Percentiles rank a stretch among this genome's conserved stretches.
phyloP scores from a whole-genome alignment of 92 coral and sea anemone species.

The Umimayanthus chanpuru region DNA sequence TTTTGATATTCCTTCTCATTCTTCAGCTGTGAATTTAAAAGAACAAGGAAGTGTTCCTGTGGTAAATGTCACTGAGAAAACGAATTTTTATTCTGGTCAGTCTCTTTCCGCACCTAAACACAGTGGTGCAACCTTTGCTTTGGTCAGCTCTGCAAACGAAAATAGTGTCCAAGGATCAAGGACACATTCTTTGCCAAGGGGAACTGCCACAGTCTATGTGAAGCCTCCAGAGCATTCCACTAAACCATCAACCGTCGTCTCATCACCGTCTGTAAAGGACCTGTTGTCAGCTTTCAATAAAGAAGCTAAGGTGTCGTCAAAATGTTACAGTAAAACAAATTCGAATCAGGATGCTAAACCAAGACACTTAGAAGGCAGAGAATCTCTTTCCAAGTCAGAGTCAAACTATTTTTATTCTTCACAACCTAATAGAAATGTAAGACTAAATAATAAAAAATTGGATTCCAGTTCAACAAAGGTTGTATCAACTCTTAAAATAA shows the following conservation, averaged over 20 bases:
- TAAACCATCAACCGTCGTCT: slow-evolving; percentile 29
- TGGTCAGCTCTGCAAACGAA: not conserved
- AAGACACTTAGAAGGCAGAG: not conserved
- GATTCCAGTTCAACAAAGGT: slow-evolving; percentile 20
- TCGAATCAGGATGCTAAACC: slow-evolving; percentile 13
- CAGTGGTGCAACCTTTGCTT: not conserved
- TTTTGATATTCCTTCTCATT: not conserved
- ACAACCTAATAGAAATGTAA: not conserved
- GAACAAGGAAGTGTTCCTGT: not conserved
- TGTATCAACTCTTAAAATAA: slow-evolving; percentile 34
- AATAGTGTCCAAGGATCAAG: not conserved
- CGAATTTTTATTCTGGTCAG: not conserved
- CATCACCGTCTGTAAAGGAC: slow-evolving; percentile 34
- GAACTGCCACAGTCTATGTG: not conserved
- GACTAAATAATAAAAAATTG: not conserved
- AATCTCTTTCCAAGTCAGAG: slow-evolving; percentile 7
- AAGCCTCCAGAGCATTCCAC: slow-evolving; percentile 3
- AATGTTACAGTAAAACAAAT: not conserved
- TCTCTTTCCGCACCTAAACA: not conserved
- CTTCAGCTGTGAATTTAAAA: not conserved
- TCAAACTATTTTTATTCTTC: slow-evolving; percentile 5
- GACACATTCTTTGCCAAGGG: not conserved
- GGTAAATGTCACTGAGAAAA: not conserved
- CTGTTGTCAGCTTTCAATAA: slow-evolving; percentile 18
- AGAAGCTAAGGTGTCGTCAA: not conserved